Evolutionary conservation across 92 coral and sea anemone genomes (phyloP).

Genomic region (Bergia puertoricense): DNA sequence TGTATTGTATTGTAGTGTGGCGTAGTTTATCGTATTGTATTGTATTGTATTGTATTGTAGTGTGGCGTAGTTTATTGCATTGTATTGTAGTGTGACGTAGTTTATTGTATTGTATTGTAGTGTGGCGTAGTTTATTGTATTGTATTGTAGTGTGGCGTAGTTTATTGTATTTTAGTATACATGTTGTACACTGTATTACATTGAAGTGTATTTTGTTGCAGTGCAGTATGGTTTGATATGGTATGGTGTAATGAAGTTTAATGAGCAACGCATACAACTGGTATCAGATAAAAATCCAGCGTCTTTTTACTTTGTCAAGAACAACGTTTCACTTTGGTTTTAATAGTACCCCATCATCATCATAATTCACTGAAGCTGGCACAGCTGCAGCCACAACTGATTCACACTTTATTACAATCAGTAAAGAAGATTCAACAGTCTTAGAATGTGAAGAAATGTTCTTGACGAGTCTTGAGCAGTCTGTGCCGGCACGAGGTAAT

Average conservation of each 20-base stretch:
- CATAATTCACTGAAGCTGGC: conserved; percentile 10
- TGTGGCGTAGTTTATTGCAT: too few relatives aligned
- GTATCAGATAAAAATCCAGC: neutral
- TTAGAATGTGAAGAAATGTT: neutral
- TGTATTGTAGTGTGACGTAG: too few relatives aligned
- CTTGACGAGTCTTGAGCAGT: neutral
- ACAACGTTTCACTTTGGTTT: neutral
- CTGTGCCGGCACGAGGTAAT: neutral
- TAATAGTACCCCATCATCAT: conserved; percentile 8
- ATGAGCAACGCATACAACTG: neutral
- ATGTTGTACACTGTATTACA: too few relatives aligned
- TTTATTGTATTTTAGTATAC: too few relatives aligned
- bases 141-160: too few relatives aligned
- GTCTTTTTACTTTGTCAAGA: neutral
- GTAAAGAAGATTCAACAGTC: conserved; percentile 10
- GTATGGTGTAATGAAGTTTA: too few relatives aligned
- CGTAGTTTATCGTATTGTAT: too few relatives aligned
- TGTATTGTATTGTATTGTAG: too few relatives aligned
- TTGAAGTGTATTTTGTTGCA: too few relatives aligned
- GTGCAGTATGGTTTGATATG: neutral
- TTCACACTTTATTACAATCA: conserved; percentile 31
- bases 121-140: too few relatives aligned
- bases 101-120: too few relatives aligned
- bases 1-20: too few relatives aligned
- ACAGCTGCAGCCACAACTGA: conserved; percentile 18